Evolutionary conservation across 1,140 invertebrate genomes (phyloP).

Genomic region (Zophobas atratus): DNA sequence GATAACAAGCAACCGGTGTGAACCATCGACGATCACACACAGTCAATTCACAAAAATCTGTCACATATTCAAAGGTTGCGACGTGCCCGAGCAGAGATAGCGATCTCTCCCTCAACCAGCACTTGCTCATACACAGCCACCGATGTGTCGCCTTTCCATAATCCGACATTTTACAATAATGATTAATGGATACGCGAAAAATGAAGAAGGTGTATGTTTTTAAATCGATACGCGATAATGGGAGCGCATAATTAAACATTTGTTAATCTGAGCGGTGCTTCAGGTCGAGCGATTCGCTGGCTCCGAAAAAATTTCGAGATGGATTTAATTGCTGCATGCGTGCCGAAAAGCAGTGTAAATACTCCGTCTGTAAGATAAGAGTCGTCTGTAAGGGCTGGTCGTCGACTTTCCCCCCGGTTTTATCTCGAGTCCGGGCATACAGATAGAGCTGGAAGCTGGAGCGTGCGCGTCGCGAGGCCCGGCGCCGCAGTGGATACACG

Average conservation of each 20-base stretch:
- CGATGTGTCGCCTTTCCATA: neutral
- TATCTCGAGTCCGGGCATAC: constrained; percentile 61
- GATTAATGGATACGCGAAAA: neutral
- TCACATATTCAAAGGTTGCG: constrained; percentile 12
- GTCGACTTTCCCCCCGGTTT: constrained; percentile 52
- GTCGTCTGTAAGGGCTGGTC: constrained; percentile 33
- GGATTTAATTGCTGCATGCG: constrained; percentile 9
- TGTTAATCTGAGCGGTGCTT: too few relatives aligned
- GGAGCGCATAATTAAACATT: too few relatives aligned
- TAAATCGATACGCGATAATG: neutral
- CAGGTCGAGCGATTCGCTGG: neutral
- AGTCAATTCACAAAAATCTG: constrained; percentile 31
- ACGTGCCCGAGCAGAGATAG: neutral
- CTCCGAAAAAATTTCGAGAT: constrained; percentile 3
- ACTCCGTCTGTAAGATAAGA: constrained; percentile 19
- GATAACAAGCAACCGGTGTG: constrained; percentile 16
- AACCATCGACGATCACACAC: constrained; percentile 7
- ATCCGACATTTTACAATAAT: neutral
- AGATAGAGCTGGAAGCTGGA: constrained; percentile 64
- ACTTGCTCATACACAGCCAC: neutral
- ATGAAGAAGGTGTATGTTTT: neutral
- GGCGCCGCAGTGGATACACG: constrained; percentile 59
- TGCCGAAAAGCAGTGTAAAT: constrained; percentile 37
- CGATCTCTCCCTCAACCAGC: constrained; percentile 1
- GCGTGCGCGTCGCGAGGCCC: constrained; percentile 62